Conservation (phyloP, 2,888 invertebrate genomes). For the Eueremaeus valkanovi region DNA sequence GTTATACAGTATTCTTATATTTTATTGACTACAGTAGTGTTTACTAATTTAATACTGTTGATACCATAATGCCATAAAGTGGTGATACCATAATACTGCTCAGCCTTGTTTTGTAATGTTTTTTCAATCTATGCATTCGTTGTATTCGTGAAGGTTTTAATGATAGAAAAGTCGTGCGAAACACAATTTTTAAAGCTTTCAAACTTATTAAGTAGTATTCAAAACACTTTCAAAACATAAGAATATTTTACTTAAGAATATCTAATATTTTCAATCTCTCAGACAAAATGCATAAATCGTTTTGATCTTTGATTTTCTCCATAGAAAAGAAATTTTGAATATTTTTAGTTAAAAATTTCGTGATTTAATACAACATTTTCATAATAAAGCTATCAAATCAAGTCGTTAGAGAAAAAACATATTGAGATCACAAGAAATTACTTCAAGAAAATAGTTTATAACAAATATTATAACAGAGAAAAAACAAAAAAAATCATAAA, state of each 20-base stretch:
- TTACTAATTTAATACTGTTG: no score
- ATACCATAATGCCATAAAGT: no score
- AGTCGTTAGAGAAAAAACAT: background rate
- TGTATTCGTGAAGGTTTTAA: no score
- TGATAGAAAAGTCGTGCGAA: background rate
- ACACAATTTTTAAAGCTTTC: background rate
- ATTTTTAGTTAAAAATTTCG: background rate
- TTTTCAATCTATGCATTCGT: background rate
- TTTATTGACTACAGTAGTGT: no score
- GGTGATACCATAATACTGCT: no score
- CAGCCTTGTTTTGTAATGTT: background rate
- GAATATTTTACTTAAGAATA: background rate
- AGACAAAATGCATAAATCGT: background rate
- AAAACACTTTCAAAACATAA: background rate
- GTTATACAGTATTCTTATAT: no score
- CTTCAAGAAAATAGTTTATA: no score
- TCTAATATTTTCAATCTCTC: background rate
- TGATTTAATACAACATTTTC: background rate
- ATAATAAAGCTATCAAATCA: background rate
- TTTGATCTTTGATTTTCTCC: background rate
- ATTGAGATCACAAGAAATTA: background rate
- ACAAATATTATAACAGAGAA: no score
- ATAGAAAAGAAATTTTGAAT: background rate
- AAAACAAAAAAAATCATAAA: no score
- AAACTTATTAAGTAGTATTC: background rate